These are phyloP conservation scores for Microctonus aethiopoides DNA, from an alignment of 2,888 invertebrate species.

Conservation along the genomic window DNA sequence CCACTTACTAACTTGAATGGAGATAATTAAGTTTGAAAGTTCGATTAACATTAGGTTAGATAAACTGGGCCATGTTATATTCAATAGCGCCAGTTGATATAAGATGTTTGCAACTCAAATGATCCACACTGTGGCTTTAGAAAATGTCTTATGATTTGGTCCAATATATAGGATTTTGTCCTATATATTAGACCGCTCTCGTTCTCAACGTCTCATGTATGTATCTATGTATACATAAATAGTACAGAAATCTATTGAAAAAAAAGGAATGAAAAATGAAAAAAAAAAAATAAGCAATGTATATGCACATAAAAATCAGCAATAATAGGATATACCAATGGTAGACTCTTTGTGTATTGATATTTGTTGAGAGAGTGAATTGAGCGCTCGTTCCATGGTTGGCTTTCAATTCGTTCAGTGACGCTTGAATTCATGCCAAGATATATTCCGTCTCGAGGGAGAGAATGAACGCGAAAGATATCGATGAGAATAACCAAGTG, in stretches of 20 bases:
- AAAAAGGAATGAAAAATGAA: background rate
- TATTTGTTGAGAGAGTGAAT: conserved; percentile 33
- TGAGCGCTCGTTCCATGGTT: conserved; percentile 15
- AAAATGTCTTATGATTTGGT: too few species aligned
- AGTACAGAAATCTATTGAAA: background rate
- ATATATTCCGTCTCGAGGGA: background rate
- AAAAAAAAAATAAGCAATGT: background rate
- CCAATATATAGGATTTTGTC: too few species aligned
- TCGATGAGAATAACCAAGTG: background rate
- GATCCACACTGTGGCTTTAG: too few species aligned
- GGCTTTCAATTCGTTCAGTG: conserved; percentile 31
- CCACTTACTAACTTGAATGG: too few species aligned
- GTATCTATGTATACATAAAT: too few species aligned
- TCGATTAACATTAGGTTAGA: too few species aligned
- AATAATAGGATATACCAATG: background rate
- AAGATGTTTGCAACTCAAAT: too few species aligned
- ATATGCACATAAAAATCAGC: background rate
- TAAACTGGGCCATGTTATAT: too few species aligned
- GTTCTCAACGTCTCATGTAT: too few species aligned
- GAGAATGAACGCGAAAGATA: background rate
- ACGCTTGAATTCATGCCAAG: conserved; percentile 34
- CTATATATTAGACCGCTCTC: too few species aligned
- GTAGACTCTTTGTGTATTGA: background rate
- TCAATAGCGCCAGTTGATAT: too few species aligned
- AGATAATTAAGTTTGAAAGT: too few species aligned